A percentile compares a stretch with the other conserved stretches of the same genome.
These are phyloP conservation scores for Tokudaia muenninki DNA, from an alignment of 2,797 vertebrate species.

Conservation along the genomic window DNA sequence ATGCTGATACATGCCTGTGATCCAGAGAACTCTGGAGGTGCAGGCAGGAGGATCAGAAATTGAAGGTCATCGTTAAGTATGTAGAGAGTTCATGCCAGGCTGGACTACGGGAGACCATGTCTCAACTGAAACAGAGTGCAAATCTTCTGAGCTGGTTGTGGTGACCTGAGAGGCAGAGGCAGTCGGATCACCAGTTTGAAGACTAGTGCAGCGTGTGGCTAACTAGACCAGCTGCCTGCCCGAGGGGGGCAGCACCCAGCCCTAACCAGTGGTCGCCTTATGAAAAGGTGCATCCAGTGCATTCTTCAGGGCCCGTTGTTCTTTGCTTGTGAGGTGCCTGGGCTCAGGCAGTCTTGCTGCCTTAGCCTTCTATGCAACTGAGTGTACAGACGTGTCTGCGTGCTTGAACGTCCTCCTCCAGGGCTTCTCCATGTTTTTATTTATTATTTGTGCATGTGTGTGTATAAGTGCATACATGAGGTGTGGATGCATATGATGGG, in stretches of 20 bases:
- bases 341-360: too few species aligned
- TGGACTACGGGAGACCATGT: neutral
- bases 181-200: neutral
- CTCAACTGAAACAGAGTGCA: neutral
- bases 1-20: neutral
- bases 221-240: neutral
- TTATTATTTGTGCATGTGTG: neutral
- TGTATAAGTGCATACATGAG: neutral
- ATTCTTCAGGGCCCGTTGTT: neutral
- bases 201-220: neutral
- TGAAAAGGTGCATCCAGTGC: neutral
- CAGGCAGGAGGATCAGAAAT: neutral
- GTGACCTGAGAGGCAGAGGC: neutral
- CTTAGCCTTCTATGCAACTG: neutral
- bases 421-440: neutral
- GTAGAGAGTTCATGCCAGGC: neutral
- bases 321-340: neutral
- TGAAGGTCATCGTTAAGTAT: neutral
- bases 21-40: neutral
- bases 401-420: neutral
- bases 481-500: neutral
- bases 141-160: neutral
- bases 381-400: neutral
- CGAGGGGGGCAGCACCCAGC: neutral
- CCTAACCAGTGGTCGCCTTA: neutral